phyloP scores from a whole-genome alignment of 2,888 invertebrate genomes.

The Diloba caeruleocephala region DNA sequence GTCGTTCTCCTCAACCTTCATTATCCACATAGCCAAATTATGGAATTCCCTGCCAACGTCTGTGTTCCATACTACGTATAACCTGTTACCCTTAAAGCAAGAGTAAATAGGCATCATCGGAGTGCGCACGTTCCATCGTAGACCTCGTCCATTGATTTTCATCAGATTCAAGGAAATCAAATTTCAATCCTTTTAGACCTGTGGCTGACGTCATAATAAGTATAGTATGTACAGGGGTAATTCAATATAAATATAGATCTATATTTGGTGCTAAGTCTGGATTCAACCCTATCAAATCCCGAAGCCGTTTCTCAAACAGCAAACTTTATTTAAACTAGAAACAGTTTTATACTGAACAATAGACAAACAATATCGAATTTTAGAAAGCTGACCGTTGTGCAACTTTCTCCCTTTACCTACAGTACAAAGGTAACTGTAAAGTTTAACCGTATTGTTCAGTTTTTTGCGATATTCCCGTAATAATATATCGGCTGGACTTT shows the following conservation, averaged over 20 bases:
- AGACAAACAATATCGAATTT: slow-evolving; percentile 78
- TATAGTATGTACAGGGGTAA: not conserved
- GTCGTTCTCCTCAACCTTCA: too few species aligned
- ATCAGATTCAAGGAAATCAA: too few species aligned
- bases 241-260: not conserved
- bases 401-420: slow-evolving; percentile 86
- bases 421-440: slow-evolving; percentile 80
- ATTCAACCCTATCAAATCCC: slow-evolving; percentile 13
- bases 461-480: slow-evolving; percentile 70
- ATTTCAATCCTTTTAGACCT: too few species aligned
- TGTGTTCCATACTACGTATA: too few species aligned
- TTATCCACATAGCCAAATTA: too few species aligned
- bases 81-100: too few species aligned
- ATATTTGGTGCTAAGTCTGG: slow-evolving; percentile 25
- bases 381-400: slow-evolving; percentile 85
- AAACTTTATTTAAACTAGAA: slow-evolving; percentile 59
- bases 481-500: slow-evolving; percentile 62
- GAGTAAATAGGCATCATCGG: too few species aligned
- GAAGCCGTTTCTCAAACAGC: slow-evolving; percentile 46
- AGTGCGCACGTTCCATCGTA: too few species aligned
- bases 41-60: too few species aligned
- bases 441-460: slow-evolving; percentile 71
- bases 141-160: too few species aligned
- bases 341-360: slow-evolving; percentile 65
- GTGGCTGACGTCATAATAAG: too few species aligned